Conservation (phyloP, 2,797 vertebrate species). For the Sebastes vulpes region DNA sequence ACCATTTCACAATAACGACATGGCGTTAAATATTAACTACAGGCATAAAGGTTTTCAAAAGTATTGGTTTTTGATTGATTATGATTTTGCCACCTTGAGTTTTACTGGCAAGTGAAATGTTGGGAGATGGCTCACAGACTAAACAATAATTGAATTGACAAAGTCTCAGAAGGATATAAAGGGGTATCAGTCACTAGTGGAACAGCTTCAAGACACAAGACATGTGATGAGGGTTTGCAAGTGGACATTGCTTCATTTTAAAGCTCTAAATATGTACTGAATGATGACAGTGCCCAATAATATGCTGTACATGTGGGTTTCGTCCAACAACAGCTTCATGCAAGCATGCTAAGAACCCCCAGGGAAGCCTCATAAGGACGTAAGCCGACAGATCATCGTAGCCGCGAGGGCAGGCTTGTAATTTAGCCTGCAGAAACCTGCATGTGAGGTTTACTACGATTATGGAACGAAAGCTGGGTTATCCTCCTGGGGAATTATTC, state of each 20-base stretch:
- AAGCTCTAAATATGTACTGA: neutral
- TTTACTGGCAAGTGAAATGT: too few relatives aligned
- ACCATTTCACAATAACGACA: too few relatives aligned
- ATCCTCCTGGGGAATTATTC: slow-evolving; percentile 43
- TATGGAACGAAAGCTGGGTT: slow-evolving; percentile 20
- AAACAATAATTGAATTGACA: neutral
- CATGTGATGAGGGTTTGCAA: neutral
- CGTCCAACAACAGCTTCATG: slow-evolving; percentile 26
- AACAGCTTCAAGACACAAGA: neutral
- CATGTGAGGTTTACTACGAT: slow-evolving; percentile 21
- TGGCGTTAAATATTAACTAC: neutral
- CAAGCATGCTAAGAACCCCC: slow-evolving; percentile 21
- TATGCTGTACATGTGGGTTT: slow-evolving; percentile 14
- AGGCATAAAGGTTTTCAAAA: neutral
- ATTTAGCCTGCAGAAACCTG: slow-evolving; percentile 27
- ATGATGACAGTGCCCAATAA: neutral
- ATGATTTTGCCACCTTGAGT: neutral
- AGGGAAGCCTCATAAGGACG: slow-evolving; percentile 10
- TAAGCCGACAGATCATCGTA: slow-evolving; percentile 38
- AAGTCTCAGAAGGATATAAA: neutral
- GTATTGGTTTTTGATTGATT: too few relatives aligned
- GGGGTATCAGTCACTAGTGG: neutral
- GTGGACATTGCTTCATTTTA: neutral
- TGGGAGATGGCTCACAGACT: neutral
- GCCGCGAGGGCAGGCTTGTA: slow-evolving; percentile 4